phyloP scores from a whole-genome alignment of 2,113 vertebrate species.

The Oenanthe oenanthe region DNA sequence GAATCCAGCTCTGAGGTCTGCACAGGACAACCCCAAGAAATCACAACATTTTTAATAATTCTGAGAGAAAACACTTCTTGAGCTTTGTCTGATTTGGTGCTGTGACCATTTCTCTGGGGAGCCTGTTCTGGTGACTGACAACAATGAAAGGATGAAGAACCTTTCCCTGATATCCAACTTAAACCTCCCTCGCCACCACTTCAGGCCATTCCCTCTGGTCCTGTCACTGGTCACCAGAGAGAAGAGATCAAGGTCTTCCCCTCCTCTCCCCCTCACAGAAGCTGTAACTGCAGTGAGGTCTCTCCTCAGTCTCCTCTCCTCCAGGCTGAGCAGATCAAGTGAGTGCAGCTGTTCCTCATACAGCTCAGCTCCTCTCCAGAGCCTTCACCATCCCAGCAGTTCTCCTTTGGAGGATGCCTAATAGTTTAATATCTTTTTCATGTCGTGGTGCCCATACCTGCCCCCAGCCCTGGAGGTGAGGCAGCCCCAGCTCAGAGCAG shows the following conservation, averaged over 20 bases:
- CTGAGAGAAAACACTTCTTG: neutral
- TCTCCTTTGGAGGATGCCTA: neutral
- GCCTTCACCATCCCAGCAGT: neutral
- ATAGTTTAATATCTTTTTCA: neutral
- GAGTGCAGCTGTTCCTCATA: rapidly evolving
- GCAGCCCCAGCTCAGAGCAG: rapidly evolving
- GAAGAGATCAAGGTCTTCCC: neutral
- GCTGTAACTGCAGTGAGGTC: neutral
- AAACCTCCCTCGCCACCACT: neutral
- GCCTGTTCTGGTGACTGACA: neutral
- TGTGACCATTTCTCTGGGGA: neutral
- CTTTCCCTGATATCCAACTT: neutral
- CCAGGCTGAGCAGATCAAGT: neutral
- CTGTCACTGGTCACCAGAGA: neutral
- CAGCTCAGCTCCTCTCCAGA: neutral
- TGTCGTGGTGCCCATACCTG: rapidly evolving
- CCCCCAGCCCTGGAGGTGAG: neutral
- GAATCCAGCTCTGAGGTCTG: neutral
- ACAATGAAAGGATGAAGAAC: neutral
- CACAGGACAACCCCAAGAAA: neutral
- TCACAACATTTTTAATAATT: neutral
- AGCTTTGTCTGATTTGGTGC: neutral
- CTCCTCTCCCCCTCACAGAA: neutral
- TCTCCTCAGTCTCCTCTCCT: neutral
- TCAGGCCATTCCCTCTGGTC: rapidly evolving